Base-by-base conservation (phyloP, 2,888 invertebrate species). In the Cosmia trapezina region DNA sequence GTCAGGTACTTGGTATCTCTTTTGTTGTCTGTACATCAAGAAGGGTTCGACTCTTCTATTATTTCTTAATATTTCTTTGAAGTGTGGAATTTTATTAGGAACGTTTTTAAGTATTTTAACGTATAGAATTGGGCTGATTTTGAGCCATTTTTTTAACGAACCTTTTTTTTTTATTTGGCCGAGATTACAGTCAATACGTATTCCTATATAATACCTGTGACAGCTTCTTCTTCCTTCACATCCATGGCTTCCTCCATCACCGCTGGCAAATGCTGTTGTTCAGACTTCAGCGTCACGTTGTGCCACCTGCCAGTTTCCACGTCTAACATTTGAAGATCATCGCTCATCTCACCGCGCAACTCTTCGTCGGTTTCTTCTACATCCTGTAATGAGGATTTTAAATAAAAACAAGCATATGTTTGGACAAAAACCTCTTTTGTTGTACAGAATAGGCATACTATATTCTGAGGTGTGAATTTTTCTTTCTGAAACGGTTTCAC, bases 301-400 rank as follows among this genome's bases (percentile, higher is more conserved):
- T 97, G 97, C 98, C 99, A 99, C 76, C 97, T 96, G 61, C 97
- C 96, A 72, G 97, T 97, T 73, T 98, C 97, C 78, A 98, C 90
- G 89, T 99, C 99, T 8, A 99, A 90, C 47, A 97, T 94, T 76
- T 97, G 97, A 12, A 99, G 95, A 63, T 98, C 98, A 88, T 98
- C 98, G 84, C 97, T 98, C 95, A 99, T 98, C 77, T 97, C 97
- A 0, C 98, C 98, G 11, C 97, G 96, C 1, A 99, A 93, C 76
- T 97, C 97, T 88, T 98, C 98, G 68, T 99, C 98, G 67, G 98
- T 97, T 89, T 98, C 98, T 89, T 98, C 98, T 67, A 97, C 96
- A 87, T 99, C 99, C 95, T 97, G 57, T 4, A 9, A 51, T n/a
- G 0, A 49, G 19, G 12, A 43, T 43, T 41, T 51, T 22, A 3